Conservation (phyloP, 2,797 vertebrate genomes). For the Sorex maritimensis region DNA sequence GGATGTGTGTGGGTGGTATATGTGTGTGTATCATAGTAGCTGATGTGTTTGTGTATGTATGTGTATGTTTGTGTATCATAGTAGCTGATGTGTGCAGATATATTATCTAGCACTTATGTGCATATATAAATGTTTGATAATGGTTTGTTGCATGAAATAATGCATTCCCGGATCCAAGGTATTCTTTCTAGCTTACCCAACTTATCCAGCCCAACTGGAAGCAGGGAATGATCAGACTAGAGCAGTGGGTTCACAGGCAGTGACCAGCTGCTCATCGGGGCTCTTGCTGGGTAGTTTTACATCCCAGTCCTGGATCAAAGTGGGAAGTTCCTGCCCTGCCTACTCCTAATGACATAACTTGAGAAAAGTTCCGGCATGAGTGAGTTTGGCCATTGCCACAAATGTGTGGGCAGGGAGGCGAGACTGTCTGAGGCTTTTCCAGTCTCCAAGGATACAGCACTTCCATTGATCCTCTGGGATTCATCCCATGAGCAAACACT, state of each 20-base stretch:
- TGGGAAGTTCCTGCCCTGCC: conserved; percentile 41
- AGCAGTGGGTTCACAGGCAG: background rate
- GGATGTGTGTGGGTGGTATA: too few relatives aligned
- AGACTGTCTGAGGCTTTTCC: conserved; percentile 51
- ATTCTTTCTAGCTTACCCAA: background rate
- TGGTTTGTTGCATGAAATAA: background rate
- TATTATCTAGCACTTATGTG: too few relatives aligned
- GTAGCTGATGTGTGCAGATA: too few relatives aligned
- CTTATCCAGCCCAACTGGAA: background rate
- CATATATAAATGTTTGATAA: background rate
- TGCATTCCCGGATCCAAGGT: conserved; percentile 18
- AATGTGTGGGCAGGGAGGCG: conserved; percentile 11
- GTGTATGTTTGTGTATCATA: background rate
- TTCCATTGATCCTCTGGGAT: conserved; percentile 10
- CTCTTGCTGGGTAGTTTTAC: conserved; percentile 15
- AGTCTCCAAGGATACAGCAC: conserved; percentile 65
- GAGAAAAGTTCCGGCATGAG: conserved; percentile 56
- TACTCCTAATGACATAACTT: conserved; percentile 49
- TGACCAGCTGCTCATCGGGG: background rate
- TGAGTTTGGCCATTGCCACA: conserved; percentile 53
- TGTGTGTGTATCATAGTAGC: too few relatives aligned
- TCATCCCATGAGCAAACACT: conserved; percentile 3
- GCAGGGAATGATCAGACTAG: background rate
- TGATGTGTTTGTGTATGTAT: too few relatives aligned
- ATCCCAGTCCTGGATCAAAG: conserved; percentile 51